Evolutionary conservation across 1,140 invertebrate species (phyloP), one percentile per base, ranked within the genome.

Genomic region (Hydropsyche tenuis): DNA sequence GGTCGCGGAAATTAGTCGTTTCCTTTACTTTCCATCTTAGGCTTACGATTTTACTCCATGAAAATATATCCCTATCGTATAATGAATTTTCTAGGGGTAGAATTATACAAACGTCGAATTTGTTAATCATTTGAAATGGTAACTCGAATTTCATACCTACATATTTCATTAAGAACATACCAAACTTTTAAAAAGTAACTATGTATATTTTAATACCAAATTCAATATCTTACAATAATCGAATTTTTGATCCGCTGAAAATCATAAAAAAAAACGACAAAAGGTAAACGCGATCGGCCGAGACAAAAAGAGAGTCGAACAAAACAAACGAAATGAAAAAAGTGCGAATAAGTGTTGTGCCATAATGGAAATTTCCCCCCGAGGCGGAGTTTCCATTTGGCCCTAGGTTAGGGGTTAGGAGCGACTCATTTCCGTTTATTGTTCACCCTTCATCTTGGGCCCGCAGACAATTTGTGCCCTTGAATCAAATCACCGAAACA

Each of bases 381-480:
- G 62, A 66, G 73, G 68, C 66, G 68, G 42, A 37, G 69, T 65
- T 76, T 60, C 72, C 68, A 76, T 76, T 76, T 65, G 46, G 22
- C 23, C 48, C 18, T 20, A 53, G 18, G 20, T 73, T 70, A 42
- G 66, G 43, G 37, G 72, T 63, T 69, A 14, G 18, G 22, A 25
- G 23, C 51, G 60, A 45, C 73, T 77, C 73, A 77, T 77, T 77
- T 77, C 76, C 76, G 51, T 27, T 77, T 51, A 77, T 77, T 77
- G 76, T 77, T 77, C 73, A 73, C 76, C 73, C 73, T 69, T 77
- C 64, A 65, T 65, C 62, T 65, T 73, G 37, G 64, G 12, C 27
- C 23, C 43, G 27, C 42, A 53, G 48, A 73, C 45, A 72, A 75
- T 72, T 63, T 72, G 65, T 60, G 53, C 53, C 53, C 46, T 23